Conservation (phyloP, 53 echinoderm and acorn worm species). For the Paracentrotus lividus region DNA sequence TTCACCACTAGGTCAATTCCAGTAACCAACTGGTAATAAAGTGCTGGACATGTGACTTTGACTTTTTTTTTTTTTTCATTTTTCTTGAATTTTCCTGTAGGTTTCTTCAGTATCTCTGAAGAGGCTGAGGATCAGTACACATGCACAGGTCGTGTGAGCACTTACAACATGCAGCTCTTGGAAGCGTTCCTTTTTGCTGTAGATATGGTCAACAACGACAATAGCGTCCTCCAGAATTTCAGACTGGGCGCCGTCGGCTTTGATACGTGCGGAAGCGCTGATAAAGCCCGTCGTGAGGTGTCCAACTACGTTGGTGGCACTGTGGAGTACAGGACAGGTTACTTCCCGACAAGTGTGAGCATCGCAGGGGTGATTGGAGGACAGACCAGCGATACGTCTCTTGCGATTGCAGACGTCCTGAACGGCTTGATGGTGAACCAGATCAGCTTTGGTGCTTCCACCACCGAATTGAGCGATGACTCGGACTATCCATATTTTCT, state of each 20-base stretch:
- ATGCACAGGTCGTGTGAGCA: slow-evolving; percentile 76
- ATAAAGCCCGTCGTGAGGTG: slow-evolving; percentile 78
- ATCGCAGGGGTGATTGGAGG: slow-evolving; percentile 92
- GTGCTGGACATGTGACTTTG: no score
- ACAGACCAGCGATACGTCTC: slow-evolving; percentile 83
- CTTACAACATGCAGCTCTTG: slow-evolving; percentile 87
- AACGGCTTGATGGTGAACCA: slow-evolving; percentile 71
- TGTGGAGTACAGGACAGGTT: slow-evolving; percentile 88
- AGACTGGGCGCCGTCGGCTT: slow-evolving; percentile 87
- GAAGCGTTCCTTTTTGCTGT: slow-evolving; percentile 93
- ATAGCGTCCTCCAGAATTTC: slow-evolving; percentile 78
- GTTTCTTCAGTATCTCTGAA: slow-evolving; percentile 85
- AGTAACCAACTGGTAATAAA: no score
- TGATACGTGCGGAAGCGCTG: slow-evolving; percentile 87
- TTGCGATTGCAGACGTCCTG: slow-evolving; percentile 79
- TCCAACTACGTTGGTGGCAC: slow-evolving; percentile 84
- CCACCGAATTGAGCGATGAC: slow-evolving; percentile 76
- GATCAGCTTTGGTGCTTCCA: slow-evolving; percentile 88
- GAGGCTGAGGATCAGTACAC: slow-evolving; percentile 70
- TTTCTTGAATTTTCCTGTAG: slow-evolving; percentile 44
- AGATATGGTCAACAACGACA: slow-evolving; percentile 81
- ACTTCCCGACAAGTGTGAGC: slow-evolving; percentile 71
- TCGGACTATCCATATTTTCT: slow-evolving; percentile 82
- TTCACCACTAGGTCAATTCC: no score
- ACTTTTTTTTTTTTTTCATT: no score